phyloP scores from a whole-genome alignment of 2,888 invertebrate genomes.

The Dryobotodes eremita region DNA sequence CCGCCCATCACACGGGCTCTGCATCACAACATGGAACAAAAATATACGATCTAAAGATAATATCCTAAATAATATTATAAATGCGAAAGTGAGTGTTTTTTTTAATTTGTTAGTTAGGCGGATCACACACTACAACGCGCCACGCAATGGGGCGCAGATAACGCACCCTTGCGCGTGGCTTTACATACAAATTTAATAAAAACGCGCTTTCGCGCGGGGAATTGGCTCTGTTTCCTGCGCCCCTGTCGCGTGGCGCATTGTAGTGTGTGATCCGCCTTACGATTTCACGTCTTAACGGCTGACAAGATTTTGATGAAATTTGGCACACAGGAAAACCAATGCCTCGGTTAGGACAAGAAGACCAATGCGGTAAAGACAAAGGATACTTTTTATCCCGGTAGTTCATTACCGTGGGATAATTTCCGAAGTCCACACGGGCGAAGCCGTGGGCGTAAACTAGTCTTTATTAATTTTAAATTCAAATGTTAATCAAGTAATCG shows the following conservation, averaged over 20 bases:
- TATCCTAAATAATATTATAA: not conserved
- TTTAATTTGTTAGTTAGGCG: no score
- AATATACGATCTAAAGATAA: not conserved
- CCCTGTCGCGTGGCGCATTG: no score
- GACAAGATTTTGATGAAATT: not conserved
- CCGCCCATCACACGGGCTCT: conserved; percentile 44
- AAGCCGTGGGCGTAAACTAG: not conserved
- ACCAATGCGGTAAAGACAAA: not conserved
- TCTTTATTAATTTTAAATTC: not conserved
- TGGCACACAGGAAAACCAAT: not conserved
- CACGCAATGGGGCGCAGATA: no score
- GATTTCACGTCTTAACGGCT: not conserved
- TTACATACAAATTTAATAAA: no score
- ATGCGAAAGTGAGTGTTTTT: not conserved
- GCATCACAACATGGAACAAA: not conserved
- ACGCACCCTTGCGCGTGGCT: no score
- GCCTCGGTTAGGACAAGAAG: not conserved
- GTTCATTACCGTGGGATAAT: not conserved
- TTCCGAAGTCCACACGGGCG: not conserved
- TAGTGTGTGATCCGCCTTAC: no score
- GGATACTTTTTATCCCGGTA: not conserved
- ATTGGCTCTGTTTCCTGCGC: no score
- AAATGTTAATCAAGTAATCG: not conserved
- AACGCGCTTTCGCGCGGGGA: no score
- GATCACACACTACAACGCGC: no score